Evolutionary conservation across 2,888 invertebrate species (phyloP).

Genomic region (Drosophila mercatorum): DNA sequence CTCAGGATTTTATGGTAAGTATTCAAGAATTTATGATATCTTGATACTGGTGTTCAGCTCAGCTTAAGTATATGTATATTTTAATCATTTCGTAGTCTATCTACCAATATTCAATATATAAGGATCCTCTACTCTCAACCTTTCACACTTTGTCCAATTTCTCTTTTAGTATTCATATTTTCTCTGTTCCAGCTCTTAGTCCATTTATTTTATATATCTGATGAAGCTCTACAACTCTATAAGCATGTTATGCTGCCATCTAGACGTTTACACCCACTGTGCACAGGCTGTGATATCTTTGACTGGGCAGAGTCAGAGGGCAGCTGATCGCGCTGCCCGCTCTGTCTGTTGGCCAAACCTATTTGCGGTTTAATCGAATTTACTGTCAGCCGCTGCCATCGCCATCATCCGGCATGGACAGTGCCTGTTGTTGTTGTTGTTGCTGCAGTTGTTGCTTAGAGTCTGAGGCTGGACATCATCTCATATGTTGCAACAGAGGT

Average conservation of each 20-base stretch:
- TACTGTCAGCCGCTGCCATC: conserved; percentile 73
- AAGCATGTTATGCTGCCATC: not conserved
- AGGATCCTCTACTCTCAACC: too few species aligned
- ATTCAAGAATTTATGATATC: too few species aligned
- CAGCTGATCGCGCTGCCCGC: conserved; percentile 60
- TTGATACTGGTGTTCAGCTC: too few species aligned
- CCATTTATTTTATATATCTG: not conserved
- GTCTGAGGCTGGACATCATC: conserved; percentile 55
- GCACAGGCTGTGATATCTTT: conserved; percentile 11
- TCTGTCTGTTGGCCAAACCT: conserved; percentile 67
- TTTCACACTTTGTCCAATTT: not conserved
- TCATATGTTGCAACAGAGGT: conserved; percentile 68
- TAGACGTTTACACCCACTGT: conserved; percentile 46
- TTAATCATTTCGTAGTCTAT: too few species aligned
- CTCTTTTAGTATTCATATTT: not conserved
- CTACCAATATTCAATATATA: too few species aligned
- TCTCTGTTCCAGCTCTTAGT: not conserved
- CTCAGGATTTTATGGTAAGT: too few species aligned
- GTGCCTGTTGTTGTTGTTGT: conserved; percentile 2
- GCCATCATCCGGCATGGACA: conserved; percentile 30
- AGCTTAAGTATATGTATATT: too few species aligned
- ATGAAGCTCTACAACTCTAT: too few species aligned
- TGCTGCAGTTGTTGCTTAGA: conserved; percentile 5
- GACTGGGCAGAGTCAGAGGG: conserved; percentile 53
- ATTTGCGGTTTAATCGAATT: conserved; percentile 79